phyloP scores from a whole-genome alignment of 2,113 vertebrate species.

The Oncorhynchus kisutch region DNA sequence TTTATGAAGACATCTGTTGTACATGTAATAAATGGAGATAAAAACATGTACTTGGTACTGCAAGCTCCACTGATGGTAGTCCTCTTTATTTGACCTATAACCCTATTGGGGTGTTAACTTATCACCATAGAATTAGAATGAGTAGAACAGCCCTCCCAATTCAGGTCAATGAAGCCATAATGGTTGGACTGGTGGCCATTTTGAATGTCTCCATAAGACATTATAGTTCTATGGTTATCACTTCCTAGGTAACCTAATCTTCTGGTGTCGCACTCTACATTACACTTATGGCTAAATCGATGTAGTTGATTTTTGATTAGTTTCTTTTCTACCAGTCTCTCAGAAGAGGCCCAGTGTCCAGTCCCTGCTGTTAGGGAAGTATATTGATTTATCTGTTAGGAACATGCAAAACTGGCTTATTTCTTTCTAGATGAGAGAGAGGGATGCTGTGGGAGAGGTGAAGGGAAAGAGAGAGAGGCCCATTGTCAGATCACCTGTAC shows the following conservation, averaged over 20 bases:
- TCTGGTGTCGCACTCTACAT: slow-evolving; percentile 45
- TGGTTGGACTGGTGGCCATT: not conserved
- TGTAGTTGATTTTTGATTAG: slow-evolving; percentile 37
- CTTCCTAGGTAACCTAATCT: slow-evolving; percentile 71
- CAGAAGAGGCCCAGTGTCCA: too few relatives aligned
- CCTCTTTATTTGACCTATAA: slow-evolving; percentile 76
- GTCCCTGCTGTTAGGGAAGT: too few relatives aligned
- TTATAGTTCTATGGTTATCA: slow-evolving; percentile 20
- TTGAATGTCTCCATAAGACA: too few relatives aligned
- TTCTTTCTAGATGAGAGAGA: not conserved
- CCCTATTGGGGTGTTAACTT: slow-evolving; percentile 61
- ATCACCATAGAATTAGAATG: slow-evolving; percentile 30
- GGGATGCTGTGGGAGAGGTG: not conserved
- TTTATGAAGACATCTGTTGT: slow-evolving; percentile 98
- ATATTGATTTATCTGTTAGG: too few relatives aligned
- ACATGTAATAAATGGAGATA: slow-evolving; percentile 98
- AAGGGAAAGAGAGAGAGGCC: not conserved
- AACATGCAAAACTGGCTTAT: not conserved
- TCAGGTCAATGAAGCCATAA: not conserved
- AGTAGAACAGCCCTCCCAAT: slow-evolving; percentile 35
- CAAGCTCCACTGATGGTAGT: slow-evolving; percentile 88
- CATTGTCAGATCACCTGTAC: slow-evolving; percentile 55
- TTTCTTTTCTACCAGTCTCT: slow-evolving; percentile 44
- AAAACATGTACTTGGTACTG: slow-evolving; percentile 90
- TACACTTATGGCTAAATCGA: slow-evolving; percentile 51